Percentiles rank a stretch among this genome's conserved stretches.
Conservation (phyloP, 2,888 invertebrate genomes). For the Listrodromus nycthemerus region DNA sequence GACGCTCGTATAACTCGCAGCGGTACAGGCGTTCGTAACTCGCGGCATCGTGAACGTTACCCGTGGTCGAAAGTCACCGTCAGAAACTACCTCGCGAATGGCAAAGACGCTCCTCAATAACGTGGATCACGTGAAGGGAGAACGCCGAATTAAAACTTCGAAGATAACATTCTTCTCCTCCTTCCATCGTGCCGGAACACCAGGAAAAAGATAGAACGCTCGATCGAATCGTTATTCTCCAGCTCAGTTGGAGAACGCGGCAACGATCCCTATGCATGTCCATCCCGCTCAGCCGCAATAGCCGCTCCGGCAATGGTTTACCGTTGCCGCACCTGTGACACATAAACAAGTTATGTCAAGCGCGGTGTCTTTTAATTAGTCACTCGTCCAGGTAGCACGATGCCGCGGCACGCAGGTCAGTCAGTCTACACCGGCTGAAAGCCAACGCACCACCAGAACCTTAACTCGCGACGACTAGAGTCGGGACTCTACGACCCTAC, state of each 20-base stretch:
- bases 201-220: neutral
- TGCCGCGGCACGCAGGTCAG: conserved; percentile 37
- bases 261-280: conserved; percentile 29
- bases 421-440: conserved; percentile 33
- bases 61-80: conserved; percentile 23
- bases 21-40: conserved; percentile 31
- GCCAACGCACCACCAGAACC: conserved; percentile 31
- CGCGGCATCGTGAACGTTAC: conserved; percentile 39
- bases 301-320: conserved; percentile 6
- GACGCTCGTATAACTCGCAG: conserved; percentile 30
- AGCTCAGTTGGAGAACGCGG: conserved; percentile 37
- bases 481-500: conserved; percentile 8
- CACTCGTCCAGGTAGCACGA: conserved; percentile 52
- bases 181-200: neutral
- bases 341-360: conserved; percentile 69
- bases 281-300: neutral
- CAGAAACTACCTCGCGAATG: neutral
- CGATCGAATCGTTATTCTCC: neutral
- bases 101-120: neutral
- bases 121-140: neutral
- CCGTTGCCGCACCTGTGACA: conserved; percentile 66
- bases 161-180: neutral
- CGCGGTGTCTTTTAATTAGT: conserved; percentile 72
- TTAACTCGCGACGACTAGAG: conserved; percentile 27
- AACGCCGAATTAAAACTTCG: neutral